phyloP scores from a whole-genome alignment of 2,888 invertebrate genomes.

The Morpho achilles region DNA sequence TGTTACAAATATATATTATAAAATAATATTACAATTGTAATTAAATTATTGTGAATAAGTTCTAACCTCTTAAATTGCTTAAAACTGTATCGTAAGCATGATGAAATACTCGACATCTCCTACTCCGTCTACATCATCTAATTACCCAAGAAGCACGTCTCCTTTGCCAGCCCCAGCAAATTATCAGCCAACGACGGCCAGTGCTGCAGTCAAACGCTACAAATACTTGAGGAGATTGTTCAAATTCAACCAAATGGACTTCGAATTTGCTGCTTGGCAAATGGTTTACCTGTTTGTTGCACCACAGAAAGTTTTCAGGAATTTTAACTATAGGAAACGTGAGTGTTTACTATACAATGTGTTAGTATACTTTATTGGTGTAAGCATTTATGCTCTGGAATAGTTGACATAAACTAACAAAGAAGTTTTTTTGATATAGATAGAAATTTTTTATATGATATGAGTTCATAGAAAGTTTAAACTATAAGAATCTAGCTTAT shows the following conservation, averaged over 20 bases:
- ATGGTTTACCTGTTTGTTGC: conserved; percentile 96
- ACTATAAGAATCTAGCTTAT: too few relatives aligned
- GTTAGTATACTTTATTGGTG: too few relatives aligned
- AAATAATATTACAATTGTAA: too few relatives aligned
- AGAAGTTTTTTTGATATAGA: too few relatives aligned
- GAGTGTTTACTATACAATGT: conserved; percentile 52
- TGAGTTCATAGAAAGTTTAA: too few relatives aligned
- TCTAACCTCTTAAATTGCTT: too few relatives aligned
- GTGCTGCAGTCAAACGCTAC: conserved; percentile 92
- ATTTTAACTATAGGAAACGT: conserved; percentile 99
- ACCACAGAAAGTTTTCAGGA: conserved; percentile 98
- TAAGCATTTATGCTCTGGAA: too few relatives aligned
- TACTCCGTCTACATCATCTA: conserved; percentile 53
- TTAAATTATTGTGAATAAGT: too few relatives aligned
- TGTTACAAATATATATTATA: too few relatives aligned
- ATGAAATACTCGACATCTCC: conserved; percentile 83
- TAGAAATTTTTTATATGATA: too few relatives aligned
- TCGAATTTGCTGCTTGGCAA: conserved; percentile 99
- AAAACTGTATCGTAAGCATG: conserved; percentile 8
- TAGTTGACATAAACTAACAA: too few relatives aligned
- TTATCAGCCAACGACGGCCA: conserved; percentile 83
- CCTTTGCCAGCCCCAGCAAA: conserved; percentile 85
- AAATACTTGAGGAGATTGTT: conserved; percentile 91
- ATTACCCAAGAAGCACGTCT: conserved; percentile 79
- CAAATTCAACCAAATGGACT: conserved; percentile 99